Base-by-base conservation (phyloP, 2,888 invertebrate species). In the Prosopocoilus inquinatus region DNA sequence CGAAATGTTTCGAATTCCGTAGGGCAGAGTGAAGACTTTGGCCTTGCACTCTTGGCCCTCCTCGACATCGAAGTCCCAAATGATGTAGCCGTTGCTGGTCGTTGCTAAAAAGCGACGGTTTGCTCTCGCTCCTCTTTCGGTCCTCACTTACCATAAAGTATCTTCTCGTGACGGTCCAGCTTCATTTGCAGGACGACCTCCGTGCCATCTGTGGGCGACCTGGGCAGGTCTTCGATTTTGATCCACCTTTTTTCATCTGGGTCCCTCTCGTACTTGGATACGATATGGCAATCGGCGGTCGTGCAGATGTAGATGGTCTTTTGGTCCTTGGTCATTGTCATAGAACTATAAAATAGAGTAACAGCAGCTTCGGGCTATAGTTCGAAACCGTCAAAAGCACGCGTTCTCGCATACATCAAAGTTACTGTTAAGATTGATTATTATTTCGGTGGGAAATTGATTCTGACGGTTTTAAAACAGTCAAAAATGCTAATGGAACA, bases 1-100 rank as follows among this genome's bases (percentile, higher is more conserved):
- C 2, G 94, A 92, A 48, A 97, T 96, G 71, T 97, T 97, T 43
- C 96, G 81, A 3, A 94, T 91, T 0, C 94, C 94, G 70, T 93
- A 92, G 0, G 92, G 92, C 12, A 93, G 74, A 28, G 83, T 81
- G 34, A 93, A 74, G 7, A 88, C 86, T 50, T 88, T 84, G 0
- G 88, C 88, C 9, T 83, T 81, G 33, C 74, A 69, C 13, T 44
- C 12, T 11, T 53, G n/a, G 5, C 44, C 45, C 9, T 45, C 48
- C 5, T 28, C 9, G 3, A 11, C 3, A 7, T 53, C 82, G 41
- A 91, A 83, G 67, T 90, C 87, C 92, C 92, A 93, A 4, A 92
- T 84, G 0, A 90, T 83, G 66, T 92, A 92, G 53, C 92, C 91
- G 68, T 91, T 91, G 4, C 89, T 89, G 1, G 91, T 88, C 0